These are phyloP conservation scores for Hemitrygon akajei DNA, from an alignment of 2,797 vertebrate genomes.

Conservation along the genomic window DNA sequence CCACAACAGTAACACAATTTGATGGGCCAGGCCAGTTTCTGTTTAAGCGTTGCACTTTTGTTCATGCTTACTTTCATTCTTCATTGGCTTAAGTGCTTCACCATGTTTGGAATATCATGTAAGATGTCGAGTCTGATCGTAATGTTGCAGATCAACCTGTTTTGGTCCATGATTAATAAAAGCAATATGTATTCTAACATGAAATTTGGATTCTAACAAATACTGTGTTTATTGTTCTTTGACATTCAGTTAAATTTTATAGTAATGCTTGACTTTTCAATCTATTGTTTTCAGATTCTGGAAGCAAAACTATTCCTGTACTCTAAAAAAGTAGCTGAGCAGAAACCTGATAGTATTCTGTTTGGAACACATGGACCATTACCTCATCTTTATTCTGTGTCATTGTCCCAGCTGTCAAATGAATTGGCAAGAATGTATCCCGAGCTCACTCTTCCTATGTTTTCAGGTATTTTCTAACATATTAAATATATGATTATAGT, in stretches of 20 bases:
- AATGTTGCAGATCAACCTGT: neutral
- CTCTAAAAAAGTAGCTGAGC: slow-evolving; percentile 88
- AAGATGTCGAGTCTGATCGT: neutral
- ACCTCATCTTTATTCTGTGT: slow-evolving; percentile 89
- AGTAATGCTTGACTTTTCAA: neutral
- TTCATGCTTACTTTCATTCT: too few species aligned
- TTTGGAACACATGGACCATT: slow-evolving; percentile 88
- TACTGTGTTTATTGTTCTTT: neutral
- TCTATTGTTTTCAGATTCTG: slow-evolving; percentile 68
- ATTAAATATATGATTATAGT: slow-evolving; percentile 29
- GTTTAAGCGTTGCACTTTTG: too few species aligned
- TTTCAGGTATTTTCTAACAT: slow-evolving; percentile 72
- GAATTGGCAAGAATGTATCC: slow-evolving; percentile 97
- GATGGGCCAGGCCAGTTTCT: too few species aligned
- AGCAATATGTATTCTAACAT: neutral
- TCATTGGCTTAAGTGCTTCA: neutral
- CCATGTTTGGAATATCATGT: neutral
- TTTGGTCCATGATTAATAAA: neutral
- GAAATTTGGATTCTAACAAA: neutral
- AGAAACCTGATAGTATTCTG: slow-evolving; percentile 85
- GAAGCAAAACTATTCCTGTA: slow-evolving; percentile 91
- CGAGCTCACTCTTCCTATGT: slow-evolving; percentile 90
- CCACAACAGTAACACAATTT: too few species aligned
- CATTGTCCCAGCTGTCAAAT: slow-evolving; percentile 77
- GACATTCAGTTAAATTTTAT: neutral